Percentiles rank a stretch among this genome's conserved stretches.
Conservation (phyloP, 2,797 vertebrate species). For the Poeciliopsis gracilis region DNA sequence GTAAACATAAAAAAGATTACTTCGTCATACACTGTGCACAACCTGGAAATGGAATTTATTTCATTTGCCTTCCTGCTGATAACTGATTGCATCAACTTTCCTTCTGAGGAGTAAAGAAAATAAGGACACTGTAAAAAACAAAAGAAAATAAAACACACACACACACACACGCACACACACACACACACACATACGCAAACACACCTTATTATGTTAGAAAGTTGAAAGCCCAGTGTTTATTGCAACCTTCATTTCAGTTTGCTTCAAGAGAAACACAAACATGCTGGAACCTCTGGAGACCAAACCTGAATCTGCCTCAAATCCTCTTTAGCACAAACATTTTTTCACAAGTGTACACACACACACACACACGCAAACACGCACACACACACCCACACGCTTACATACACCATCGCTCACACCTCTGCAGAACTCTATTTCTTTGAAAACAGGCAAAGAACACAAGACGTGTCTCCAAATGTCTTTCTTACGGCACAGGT, state of each 20-base stretch:
- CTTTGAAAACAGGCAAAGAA: conserved; percentile 62
- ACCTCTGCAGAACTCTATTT: conserved; percentile 66
- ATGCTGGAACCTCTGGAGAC: conserved; percentile 71
- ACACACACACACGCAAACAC: conserved; percentile 11
- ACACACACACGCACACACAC: conserved; percentile 49
- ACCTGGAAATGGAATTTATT: conserved; percentile 40
- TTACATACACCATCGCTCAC: conserved; percentile 14
- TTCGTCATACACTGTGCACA: conserved; percentile 1
- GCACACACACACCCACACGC: background rate
- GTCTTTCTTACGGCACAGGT: conserved; percentile 33
- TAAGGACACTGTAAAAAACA: conserved; percentile 46
- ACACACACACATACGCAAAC: conserved; percentile 41
- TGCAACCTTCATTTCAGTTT: conserved; percentile 58
- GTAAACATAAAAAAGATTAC: conserved; percentile 23
- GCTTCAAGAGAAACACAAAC: conserved; percentile 75
- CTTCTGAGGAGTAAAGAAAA: conserved; percentile 45
- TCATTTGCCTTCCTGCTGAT: conserved; percentile 26
- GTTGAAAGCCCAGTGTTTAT: conserved; percentile 68
- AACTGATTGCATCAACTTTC: conserved; percentile 58
- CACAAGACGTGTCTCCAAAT: conserved; percentile 28
- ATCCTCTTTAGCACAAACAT: conserved; percentile 67
- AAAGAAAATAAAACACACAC: background rate
- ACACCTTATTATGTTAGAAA: conserved; percentile 63
- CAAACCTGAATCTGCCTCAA: conserved; percentile 80
- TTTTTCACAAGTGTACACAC: conserved; percentile 8